Evolutionary conservation across 1,140 invertebrate species (phyloP).

Genomic region (Conus ventricosus): DNA sequence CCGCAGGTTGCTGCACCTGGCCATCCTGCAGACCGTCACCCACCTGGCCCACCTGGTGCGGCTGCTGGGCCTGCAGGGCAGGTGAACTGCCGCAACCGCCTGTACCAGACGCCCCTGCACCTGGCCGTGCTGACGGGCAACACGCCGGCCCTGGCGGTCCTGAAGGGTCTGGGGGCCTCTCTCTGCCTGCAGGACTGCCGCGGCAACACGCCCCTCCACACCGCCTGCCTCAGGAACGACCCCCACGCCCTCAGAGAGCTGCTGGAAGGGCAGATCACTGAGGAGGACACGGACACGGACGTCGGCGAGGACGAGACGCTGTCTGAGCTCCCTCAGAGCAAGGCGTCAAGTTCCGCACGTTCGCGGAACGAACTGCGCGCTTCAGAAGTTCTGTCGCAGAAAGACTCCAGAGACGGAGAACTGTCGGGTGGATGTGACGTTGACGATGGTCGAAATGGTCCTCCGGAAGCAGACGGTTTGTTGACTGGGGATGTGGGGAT

Average conservation of each 20-base stretch:
- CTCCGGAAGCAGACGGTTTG: neutral
- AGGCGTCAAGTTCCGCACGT: neutral
- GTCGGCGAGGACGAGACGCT: no score
- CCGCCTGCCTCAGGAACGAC: conserved; percentile 78
- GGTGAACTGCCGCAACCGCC: conserved; percentile 49
- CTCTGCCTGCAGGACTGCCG: conserved; percentile 50
- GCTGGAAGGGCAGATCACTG: conserved; percentile 76
- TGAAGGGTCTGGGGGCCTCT: conserved; percentile 72
- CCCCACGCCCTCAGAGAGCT: conserved; percentile 80
- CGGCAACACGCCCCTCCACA: conserved; percentile 58
- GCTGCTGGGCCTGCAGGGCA: conserved; percentile 36
- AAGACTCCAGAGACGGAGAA: no score
- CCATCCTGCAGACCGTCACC: conserved; percentile 37
- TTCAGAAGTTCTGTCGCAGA: neutral
- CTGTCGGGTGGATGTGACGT: neutral
- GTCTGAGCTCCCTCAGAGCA: no score
- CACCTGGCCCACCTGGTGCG: conserved; percentile 34
- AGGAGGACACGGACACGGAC: conserved; percentile 24
- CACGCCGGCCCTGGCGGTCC: conserved; percentile 16
- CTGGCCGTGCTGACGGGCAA: conserved; percentile 48
- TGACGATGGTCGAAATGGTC: neutral
- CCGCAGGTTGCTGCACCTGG: conserved; percentile 38
- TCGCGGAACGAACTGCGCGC: neutral
- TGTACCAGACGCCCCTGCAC: conserved; percentile 54
- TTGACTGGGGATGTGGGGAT: neutral